Evolutionary conservation across 2,888 invertebrate genomes (phyloP).

Genomic region (Amphimallon solstitiale): DNA sequence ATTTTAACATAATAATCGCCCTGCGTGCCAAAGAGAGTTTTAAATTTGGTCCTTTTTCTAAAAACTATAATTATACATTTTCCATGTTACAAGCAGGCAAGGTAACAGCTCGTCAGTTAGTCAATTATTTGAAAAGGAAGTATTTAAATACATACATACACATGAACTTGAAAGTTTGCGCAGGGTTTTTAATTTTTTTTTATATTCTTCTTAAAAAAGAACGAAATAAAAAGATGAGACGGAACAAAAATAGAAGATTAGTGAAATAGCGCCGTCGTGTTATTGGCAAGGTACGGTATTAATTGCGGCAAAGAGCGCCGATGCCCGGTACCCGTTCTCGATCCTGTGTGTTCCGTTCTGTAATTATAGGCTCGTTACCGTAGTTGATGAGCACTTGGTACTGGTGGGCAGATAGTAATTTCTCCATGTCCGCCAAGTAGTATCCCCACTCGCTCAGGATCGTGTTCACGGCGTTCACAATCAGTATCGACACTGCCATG

Average conservation of each 20-base stretch:
- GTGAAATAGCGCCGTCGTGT: too few species aligned
- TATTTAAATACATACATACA: background rate
- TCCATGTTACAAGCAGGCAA: background rate
- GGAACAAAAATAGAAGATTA: background rate
- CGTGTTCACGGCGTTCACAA: slow-evolving; percentile 67
- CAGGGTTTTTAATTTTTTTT: background rate
- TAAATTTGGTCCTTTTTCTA: too few species aligned
- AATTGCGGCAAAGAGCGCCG: background rate
- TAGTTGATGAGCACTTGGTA: slow-evolving; percentile 61
- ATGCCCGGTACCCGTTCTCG: too few species aligned
- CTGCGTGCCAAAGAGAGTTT: too few species aligned
- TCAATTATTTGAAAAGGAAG: slow-evolving; percentile 5
- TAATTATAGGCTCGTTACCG: slow-evolving; percentile 53
- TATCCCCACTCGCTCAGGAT: slow-evolving; percentile 64
- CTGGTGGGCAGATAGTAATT: slow-evolving; percentile 54
- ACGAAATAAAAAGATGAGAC: background rate
- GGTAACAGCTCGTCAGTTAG: background rate
- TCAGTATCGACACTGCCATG: slow-evolving; percentile 66
- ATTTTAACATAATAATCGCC: too few species aligned
- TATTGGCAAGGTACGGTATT: background rate
- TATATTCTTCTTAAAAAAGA: background rate
- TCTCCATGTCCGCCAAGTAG: slow-evolving; percentile 58
- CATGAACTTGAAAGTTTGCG: background rate
- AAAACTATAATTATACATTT: background rate
- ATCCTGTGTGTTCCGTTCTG: background rate